Base-by-base conservation (phyloP, 2,113 vertebrate genomes). In the Brachirus orientalis region DNA sequence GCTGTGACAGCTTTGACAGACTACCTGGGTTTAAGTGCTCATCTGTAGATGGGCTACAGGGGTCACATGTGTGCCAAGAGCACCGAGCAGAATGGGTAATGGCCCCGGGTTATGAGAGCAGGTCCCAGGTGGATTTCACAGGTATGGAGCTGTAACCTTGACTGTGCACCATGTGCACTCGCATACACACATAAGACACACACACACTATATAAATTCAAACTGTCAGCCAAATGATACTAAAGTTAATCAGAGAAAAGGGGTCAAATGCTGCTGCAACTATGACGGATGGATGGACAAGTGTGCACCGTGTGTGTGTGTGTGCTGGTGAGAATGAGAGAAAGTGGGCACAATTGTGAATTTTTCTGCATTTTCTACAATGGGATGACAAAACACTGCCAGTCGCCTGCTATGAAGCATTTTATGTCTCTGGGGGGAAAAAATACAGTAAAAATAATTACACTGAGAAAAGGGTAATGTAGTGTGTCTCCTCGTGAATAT, bases 211-310 rank as follows among this genome's bases (percentile, higher is more conserved):
- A 69, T 84, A 57, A 57, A 86, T 75, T 67, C 57, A 55, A 71
- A 69, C 48, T 78, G 74, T 78, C 84, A 80, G 61, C 38, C 47
- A 73, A 83, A 86, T 78, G 75, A 88, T 69, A 41, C 68, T 60
- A 85, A 79, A 85, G 83, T 87, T 83, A 86, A 88, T 82, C 75
- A 82, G 70, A 88, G 63, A 83, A 87, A 86, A 79, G 68, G 71
- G 83, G 79, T 85, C 84, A 86, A 78, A 63, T 33, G 20, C 62
- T 10, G 18, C 48, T 75, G 75, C 37, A 62, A 51, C 52, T 52
- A 18, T 72, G 59, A 84, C 70, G 69, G 83, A 88, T 70, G 33
- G 69, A 71, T 44, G 48, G 61, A 58, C 50, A 63, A 50, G 46
- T 22, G 50, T 47, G 0, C n/a, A n/a, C n/a, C n/a, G n/a, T 48